Percentiles rank a stretch among this genome's conserved stretches.
These are phyloP conservation scores for Rachycentron canadum DNA, from an alignment of 2,797 vertebrate genomes.

Conservation along the genomic window DNA sequence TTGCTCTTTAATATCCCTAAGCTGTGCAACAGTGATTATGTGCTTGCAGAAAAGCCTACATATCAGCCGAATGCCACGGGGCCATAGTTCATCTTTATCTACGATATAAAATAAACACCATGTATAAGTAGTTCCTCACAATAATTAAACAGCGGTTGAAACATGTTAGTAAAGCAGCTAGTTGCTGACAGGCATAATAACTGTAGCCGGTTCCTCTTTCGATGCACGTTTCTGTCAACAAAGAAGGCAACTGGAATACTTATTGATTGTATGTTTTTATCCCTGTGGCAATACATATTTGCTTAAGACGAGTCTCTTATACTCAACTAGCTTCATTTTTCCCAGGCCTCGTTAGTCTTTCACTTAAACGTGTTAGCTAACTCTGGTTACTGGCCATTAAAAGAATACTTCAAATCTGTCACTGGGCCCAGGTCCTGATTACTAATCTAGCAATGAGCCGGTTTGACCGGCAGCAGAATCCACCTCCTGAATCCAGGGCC, in stretches of 20 bases:
- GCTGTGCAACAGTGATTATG: background rate
- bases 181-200: background rate
- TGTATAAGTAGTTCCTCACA: background rate
- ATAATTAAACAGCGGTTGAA: background rate
- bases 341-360: conserved; percentile 16
- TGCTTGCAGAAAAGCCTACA: background rate
- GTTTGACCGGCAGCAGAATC: conserved; percentile 36
- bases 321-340: conserved; percentile 12
- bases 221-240: background rate
- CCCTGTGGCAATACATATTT: background rate
- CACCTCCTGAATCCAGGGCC: conserved; percentile 56
- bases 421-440: conserved; percentile 15
- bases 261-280: background rate
- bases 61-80: background rate
- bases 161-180: background rate
- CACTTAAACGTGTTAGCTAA: conserved; percentile 28
- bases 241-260: background rate
- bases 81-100: background rate
- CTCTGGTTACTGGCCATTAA: background rate
- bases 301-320: background rate
- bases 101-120: background rate
- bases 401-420: conserved; percentile 2
- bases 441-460: conserved; percentile 22
- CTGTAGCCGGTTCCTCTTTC: background rate
- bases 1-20: background rate